Conservation (phyloP, 2,797 vertebrate species). For the Chrysocyon brachyurus region DNA sequence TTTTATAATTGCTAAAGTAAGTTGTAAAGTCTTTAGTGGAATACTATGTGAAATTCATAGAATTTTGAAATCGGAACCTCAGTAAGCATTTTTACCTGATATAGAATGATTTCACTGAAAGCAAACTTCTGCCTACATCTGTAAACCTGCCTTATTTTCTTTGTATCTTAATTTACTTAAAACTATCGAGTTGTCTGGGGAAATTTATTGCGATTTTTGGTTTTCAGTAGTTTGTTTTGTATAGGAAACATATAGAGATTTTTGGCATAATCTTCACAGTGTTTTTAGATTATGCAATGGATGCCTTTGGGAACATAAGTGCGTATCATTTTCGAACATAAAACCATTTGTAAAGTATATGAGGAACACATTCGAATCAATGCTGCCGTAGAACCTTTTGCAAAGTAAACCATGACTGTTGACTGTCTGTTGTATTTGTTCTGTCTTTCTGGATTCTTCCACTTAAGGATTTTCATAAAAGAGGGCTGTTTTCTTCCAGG, state of each 20-base stretch:
- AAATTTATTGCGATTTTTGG: conserved; percentile 4
- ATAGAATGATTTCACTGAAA: conserved; percentile 40
- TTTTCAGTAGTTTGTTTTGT: background rate
- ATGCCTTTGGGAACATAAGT: background rate
- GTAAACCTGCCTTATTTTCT: background rate
- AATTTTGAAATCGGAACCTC: conserved; percentile 38
- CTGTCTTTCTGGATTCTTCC: conserved; percentile 17
- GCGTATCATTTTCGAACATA: background rate
- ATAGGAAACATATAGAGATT: background rate
- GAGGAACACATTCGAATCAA: background rate
- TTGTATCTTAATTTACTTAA: conserved; percentile 38
- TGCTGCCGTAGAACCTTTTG: background rate
- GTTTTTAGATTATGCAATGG: background rate
- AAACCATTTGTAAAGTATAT: conserved; percentile 16
- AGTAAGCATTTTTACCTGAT: background rate
- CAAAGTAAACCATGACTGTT: background rate
- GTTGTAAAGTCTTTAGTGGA: conserved; percentile 32
- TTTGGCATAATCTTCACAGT: background rate
- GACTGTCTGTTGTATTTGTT: background rate
- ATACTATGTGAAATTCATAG: conserved; percentile 57
- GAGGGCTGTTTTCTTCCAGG: background rate
- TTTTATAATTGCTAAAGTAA: conserved; percentile 25
- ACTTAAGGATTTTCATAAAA: conserved; percentile 10
- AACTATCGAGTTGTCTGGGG: background rate
- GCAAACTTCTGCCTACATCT: conserved; percentile 8